Evolutionary conservation across 2,888 invertebrate species (phyloP), one percentile per base, ranked within the genome.

Genomic region (Drosophila macrothrix): DNA sequence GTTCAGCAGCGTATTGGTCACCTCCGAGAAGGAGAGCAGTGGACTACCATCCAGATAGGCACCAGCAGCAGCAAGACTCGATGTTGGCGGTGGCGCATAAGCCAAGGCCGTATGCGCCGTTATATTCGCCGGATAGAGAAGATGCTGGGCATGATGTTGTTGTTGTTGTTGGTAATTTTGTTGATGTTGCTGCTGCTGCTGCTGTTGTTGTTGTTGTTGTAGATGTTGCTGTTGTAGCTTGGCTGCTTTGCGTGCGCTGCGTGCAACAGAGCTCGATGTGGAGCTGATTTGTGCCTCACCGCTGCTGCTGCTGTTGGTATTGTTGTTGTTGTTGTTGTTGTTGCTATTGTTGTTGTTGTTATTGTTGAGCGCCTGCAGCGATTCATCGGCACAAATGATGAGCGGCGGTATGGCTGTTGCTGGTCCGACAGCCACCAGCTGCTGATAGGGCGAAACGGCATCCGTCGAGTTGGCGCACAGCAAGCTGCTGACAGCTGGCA

Each of bases 21-120:
- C 96, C 95, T 96, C 96, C 93, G 96, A 95, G 95, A 96, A 96
- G 94, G 96, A 96, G 94, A 96, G 91, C 94, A 96, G 90, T 94
- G 96, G 96, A 95, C 95, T 96, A 94, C 95, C 94, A 94, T 95
- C 95, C 93, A 94, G 93, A 91, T 94, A 94, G 31, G 91, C 88
- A 9, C 90, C 88, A 16, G 78, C 79, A 53, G 76, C 78, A 46
- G 94, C 91, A n/a, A 41, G n/a, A 43, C 31, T 58, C 31, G 58
- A 22, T 22, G 43, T 46, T 22, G 94, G 92, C 91, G 94, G 93
- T 92, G 94, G 92, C 92, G 93, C 92, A 92, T 94, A 94, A 88
- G 94, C 92, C 92, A 94, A 82, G 35, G 93, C 91, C 74, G 93
- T 91, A 78, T 93, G 93, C 66, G 93, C 92, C 80, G 93, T 93